A percentile compares a stretch with the other conserved stretches of the same genome.
Evolutionary conservation across 35 echinoderm and acorn worm genomes (phyloP).

Genomic region (Ophiothrix spiculata): DNA sequence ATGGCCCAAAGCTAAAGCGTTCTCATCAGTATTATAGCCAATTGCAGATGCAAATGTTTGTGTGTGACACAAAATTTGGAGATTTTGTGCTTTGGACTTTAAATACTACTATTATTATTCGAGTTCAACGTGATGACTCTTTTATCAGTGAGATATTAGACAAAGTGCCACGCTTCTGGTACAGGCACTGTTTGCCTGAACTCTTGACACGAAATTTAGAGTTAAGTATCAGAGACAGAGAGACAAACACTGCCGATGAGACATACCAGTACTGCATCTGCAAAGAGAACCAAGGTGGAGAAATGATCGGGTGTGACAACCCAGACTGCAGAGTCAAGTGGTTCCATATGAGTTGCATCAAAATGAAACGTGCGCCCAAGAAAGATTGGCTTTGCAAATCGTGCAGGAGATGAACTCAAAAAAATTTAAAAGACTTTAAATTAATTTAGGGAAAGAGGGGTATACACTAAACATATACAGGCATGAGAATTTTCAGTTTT

Average conservation of each 20-base stretch:
- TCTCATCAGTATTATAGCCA: constrained; percentile 31
- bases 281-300: neutral
- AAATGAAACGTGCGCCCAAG: constrained; percentile 15
- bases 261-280: constrained; percentile 23
- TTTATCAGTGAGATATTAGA: constrained; percentile 11
- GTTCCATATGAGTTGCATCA: constrained; percentile 26
- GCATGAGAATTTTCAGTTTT: too few species aligned
- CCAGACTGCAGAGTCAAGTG: constrained; percentile 6
- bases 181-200: constrained; percentile 23
- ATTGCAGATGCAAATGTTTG: constrained; percentile 40
- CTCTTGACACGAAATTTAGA: constrained; percentile 29
- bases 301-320: constrained; percentile 24
- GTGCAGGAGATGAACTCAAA: too few species aligned
- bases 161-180: constrained; percentile 16
- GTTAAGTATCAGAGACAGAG: neutral
- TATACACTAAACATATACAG: too few species aligned
- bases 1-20: neutral
- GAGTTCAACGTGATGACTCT: constrained; percentile 10
- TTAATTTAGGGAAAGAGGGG: too few species aligned
- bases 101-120: neutral
- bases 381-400: constrained; percentile 12
- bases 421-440: too few species aligned
- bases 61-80: constrained; percentile 14
- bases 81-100: constrained; percentile 37
- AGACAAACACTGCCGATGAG: neutral